Conservation (phyloP, 2,888 invertebrate species). For the Chouioia cunea region DNA sequence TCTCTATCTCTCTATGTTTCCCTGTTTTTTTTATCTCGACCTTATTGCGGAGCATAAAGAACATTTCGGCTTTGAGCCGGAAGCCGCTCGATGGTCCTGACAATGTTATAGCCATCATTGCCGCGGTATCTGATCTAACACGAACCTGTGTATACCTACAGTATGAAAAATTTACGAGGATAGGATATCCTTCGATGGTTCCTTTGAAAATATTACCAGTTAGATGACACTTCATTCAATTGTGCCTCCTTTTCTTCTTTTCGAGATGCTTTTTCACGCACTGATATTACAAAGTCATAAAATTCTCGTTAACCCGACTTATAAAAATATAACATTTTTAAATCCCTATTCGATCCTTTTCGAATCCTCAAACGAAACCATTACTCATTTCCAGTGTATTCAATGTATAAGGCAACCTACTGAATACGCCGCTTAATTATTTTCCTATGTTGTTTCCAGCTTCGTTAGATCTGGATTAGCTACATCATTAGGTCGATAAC, state of each 20-base stretch:
- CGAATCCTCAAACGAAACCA: too few species aligned
- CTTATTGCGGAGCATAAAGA: slow-evolving; percentile 4
- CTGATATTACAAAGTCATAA: not conserved
- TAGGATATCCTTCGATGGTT: slow-evolving; percentile 1
- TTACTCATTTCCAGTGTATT: too few species aligned
- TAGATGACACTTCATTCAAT: not conserved
- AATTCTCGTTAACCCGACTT: not conserved
- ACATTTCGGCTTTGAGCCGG: slow-evolving; percentile 3
- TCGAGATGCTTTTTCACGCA: not conserved
- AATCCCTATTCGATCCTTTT: too few species aligned
- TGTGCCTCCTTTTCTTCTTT: not conserved
- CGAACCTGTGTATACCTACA: not conserved
- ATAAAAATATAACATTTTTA: too few species aligned
- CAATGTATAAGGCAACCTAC: too few species aligned
- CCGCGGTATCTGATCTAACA: not conserved
- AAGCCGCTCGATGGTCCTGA: not conserved
- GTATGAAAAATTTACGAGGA: slow-evolving; percentile 11
- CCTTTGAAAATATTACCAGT: not conserved
- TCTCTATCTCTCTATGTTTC: too few species aligned
- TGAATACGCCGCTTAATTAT: too few species aligned
- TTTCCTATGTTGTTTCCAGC: too few species aligned
- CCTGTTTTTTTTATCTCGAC: not conserved
- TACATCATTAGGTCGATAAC: too few species aligned
- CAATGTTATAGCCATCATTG: not conserved
- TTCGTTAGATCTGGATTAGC: too few species aligned